Evolutionary conservation across 2,888 invertebrate species (phyloP), one percentile per base, ranked within the genome.

Genomic region (Colostygia pectinataria): DNA sequence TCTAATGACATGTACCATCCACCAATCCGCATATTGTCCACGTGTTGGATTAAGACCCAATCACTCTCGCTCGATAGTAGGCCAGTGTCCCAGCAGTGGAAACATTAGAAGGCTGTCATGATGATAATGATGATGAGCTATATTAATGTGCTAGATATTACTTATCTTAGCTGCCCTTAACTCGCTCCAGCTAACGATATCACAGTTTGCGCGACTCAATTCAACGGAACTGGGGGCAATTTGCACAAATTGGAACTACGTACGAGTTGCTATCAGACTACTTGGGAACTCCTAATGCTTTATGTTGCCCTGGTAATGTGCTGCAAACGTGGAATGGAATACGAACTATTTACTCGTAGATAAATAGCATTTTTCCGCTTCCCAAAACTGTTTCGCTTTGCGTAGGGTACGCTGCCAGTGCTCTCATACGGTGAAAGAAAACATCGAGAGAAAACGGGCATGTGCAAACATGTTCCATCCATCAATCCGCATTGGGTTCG

Each of bases 201-300:
- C 74, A 69, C 61, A 72, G 67, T 74, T 72, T 63, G 68, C 65
- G 69, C 65, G 70, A 70, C 74, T 77, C 73, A 76, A 73, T 75
- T 74, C 65, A 61, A 65, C 67, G 61, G 70, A 74, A 75, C 70
- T 71, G 63, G 65, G 55, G 54, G 77, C 78, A 80, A 81, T 81
- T 81, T 79, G 79, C 65, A 63, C 79, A 80, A 81, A 82, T 82
- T 82, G 80, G 69, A 67, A 68, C 63, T 68, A 52, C 52, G 61
- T 61, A 65, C 67, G 74, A 60, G 51, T 58, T 66, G 70, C 66
- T 80, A 79, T 77, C 77, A 58, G 66, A 52, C 47, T 51, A 47
- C 57, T 59, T 54, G 55, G 44, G 48, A 57, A 61, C 50, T 48
- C 41, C 56, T 61, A 59, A 62, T 58, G 59, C 45, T 53, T 54